Evolutionary conservation across 2,888 invertebrate species (phyloP).

Genomic region (Ectropis crepuscularia): DNA sequence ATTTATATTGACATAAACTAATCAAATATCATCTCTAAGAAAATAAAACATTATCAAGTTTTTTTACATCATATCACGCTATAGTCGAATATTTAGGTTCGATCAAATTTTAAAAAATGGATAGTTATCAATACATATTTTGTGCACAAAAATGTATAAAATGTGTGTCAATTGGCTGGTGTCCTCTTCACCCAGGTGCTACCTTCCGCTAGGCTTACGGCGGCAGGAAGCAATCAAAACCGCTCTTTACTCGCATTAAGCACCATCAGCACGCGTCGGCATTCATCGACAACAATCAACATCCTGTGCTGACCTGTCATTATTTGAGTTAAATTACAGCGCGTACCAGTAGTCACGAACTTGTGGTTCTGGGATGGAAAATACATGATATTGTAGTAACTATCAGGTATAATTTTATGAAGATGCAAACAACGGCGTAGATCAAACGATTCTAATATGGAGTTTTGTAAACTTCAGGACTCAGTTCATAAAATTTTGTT

Average conservation of each 20-base stretch:
- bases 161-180: too few species aligned
- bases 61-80: too few species aligned
- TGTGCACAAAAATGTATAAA: too few species aligned
- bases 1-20: too few species aligned
- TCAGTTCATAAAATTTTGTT: too few species aligned
- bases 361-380: background rate
- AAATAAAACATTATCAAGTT: background rate
- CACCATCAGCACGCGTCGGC: slow-evolving; percentile 49
- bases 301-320: slow-evolving; percentile 41
- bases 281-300: slow-evolving; percentile 40
- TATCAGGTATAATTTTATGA: too few species aligned
- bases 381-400: too few species aligned
- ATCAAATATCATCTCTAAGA: background rate
- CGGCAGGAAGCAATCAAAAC: slow-evolving; percentile 61
- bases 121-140: too few species aligned
- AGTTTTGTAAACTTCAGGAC: too few species aligned
- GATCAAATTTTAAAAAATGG: too few species aligned
- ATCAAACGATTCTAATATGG: too few species aligned
- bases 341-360: background rate
- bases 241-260: slow-evolving; percentile 54
- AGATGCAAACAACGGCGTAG: too few species aligned
- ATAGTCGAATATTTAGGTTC: background rate
- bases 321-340: slow-evolving; percentile 20
- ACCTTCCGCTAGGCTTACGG: slow-evolving; percentile 32
- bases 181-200: slow-evolving; percentile 26